These are phyloP conservation scores for Glossophaga mutica DNA, from an alignment of 2,797 vertebrate genomes.

Conservation along the genomic window DNA sequence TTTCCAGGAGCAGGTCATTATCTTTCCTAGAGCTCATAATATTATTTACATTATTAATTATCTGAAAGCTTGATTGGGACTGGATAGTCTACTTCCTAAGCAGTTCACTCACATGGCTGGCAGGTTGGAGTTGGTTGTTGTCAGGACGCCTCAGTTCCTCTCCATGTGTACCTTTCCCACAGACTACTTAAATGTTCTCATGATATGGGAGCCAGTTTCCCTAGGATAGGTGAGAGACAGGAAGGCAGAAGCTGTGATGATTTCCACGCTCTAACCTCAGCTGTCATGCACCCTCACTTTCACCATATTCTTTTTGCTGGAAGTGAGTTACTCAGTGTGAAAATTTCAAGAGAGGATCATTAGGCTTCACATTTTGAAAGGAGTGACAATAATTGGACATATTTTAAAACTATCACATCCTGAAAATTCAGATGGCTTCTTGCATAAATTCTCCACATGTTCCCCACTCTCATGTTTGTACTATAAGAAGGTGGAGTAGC, in stretches of 20 bases:
- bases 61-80: neutral
- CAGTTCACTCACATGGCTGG: neutral
- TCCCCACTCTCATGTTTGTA: neutral
- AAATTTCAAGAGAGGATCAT: neutral
- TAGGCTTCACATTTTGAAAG: neutral
- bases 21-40: neutral
- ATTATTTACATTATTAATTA: neutral
- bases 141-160: neutral
- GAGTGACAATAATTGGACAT: neutral
- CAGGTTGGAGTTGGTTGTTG: neutral
- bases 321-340: neutral
- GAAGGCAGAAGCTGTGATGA: neutral
- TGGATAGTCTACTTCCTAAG: neutral
- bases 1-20: neutral
- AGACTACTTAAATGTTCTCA: neutral
- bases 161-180: neutral
- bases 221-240: neutral
- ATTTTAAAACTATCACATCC: neutral
- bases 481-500: neutral
- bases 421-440: neutral
- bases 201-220: neutral
- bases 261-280: neutral
- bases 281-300: neutral
- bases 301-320: neutral
- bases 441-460: neutral